Evolutionary conservation across 2,888 invertebrate genomes (phyloP), one percentile per base, ranked within the genome.

Genomic region (Neoascia interrupta): DNA sequence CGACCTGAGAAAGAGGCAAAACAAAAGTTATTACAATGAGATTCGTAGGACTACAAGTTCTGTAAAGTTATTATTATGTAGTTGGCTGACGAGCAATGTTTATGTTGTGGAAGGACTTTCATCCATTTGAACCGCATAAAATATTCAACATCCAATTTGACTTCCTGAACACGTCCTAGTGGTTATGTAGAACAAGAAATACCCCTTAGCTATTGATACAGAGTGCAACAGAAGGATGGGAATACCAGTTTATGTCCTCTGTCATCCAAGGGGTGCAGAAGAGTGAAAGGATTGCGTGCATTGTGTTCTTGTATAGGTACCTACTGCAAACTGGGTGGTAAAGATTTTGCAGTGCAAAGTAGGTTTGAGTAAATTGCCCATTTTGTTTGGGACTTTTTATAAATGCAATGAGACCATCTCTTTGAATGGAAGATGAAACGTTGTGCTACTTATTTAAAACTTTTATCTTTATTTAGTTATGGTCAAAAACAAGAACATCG

Each of bases 1-100:
- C 92, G 28, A 87, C 86, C 31, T 85, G 86, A 6, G 85, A 60
- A 85, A 84, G 49, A 19, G 28, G 34, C 13, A 19, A 23, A 37
- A 26, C 10, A 31, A 56, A 43, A 63, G 8, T 41, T 26, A 37
- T 64, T 60, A 73, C 45, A 45, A 28, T 28, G 47, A 31, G n/a
- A 3, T 31, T 31, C 8, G n/a, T 15, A 11, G 13, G 13, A 41
- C n/a, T n/a, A n/a, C n/a, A n/a, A n/a, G n/a, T 41, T 10, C 1
- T 45, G 37, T 36, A 66, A 47, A 47, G 26, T 47, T 43, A 21
- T 66, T 47, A 19, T 31, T n/a, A 16, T 31, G 11, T 43, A 61
- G 56, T n/a, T n/a, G n/a, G n/a, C n/a, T n/a, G n/a, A n/a, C n/a
- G n/a, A 26, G 49, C 18, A 43, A 18, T 54, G 34, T 49, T 56